A percentile compares a stretch with the other conserved stretches of the same genome.
phyloP scores from a whole-genome alignment of 2,888 invertebrate genomes.

The Alitta virens region DNA sequence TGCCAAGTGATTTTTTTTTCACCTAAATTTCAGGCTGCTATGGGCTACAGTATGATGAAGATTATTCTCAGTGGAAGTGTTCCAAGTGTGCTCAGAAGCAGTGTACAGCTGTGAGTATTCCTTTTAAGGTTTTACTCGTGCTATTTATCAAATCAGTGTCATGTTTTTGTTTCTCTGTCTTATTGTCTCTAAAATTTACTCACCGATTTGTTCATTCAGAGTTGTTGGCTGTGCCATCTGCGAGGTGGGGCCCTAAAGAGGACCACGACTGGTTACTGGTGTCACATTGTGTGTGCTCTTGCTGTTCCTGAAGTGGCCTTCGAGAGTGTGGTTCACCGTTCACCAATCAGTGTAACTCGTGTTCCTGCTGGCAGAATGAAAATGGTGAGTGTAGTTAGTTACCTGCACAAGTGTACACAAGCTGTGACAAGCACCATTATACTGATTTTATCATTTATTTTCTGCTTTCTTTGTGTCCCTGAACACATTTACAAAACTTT shows the following conservation, averaged over 20 bases:
- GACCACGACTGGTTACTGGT: conserved; percentile 56
- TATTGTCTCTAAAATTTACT: no score
- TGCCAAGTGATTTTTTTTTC: no score
- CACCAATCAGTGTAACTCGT: conserved; percentile 47
- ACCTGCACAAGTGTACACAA: no score
- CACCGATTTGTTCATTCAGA: conserved; percentile 40
- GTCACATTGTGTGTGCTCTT: conserved; percentile 58
- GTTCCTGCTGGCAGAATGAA: conserved; percentile 37
- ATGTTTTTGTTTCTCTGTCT: no score
- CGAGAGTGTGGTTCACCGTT: conserved; percentile 43
- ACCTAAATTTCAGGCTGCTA: conserved; percentile 46
- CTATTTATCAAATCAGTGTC: no score
- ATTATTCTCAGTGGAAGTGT: conserved; percentile 7
- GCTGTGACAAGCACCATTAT: no score
- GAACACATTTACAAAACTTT: no score
- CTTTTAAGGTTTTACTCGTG: no score
- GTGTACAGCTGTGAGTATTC: background rate
- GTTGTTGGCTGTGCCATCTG: conserved; percentile 63
- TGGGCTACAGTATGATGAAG: conserved; percentile 35
- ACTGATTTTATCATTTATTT: no score
- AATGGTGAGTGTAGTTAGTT: conserved; percentile 46
- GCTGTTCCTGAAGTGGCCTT: conserved; percentile 54
- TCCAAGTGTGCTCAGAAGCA: background rate
- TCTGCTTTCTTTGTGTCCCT: no score
- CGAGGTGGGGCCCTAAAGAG: conserved; percentile 59